These are phyloP conservation scores for Sebastes itinus DNA, from an alignment of 2,797 vertebrate species.

Conservation along the genomic window DNA sequence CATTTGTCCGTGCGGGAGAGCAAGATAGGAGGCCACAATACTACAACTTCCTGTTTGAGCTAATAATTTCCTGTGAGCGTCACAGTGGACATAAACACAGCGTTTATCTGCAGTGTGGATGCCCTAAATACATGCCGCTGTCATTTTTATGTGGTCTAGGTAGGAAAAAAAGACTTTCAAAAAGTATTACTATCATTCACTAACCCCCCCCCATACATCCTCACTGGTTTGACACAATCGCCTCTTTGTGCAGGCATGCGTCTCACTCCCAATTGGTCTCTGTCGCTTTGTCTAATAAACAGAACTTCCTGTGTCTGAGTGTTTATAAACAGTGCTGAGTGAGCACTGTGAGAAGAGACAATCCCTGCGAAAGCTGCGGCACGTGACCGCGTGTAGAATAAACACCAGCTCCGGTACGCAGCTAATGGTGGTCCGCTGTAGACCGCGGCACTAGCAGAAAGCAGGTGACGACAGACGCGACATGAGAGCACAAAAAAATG, in stretches of 20 bases:
- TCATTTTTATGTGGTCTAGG: background rate
- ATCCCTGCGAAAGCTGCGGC: constrained; percentile 50
- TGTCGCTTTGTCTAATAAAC: constrained; percentile 78
- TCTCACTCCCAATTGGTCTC: constrained; percentile 65
- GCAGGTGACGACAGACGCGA: constrained; percentile 45
- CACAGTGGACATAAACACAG: constrained; percentile 48
- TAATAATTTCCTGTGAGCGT: constrained; percentile 64
- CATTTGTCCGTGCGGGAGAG: constrained; percentile 25
- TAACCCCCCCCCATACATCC: constrained; percentile 13
- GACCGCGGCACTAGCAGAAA: constrained; percentile 11
- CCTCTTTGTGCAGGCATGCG: constrained; percentile 41
- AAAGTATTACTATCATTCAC: background rate
- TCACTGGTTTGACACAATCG: constrained; percentile 48
- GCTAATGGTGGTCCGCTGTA: constrained; percentile 37
- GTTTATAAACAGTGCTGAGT: constrained; percentile 77
- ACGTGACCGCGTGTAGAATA: constrained; percentile 56
- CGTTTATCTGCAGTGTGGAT: constrained; percentile 26
- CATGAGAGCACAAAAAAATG: constrained; percentile 24
- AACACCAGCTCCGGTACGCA: constrained; percentile 48
- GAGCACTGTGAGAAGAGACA: constrained; percentile 67
- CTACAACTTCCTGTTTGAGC: constrained; percentile 71
- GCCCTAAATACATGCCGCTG: background rate
- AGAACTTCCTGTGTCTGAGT: constrained; percentile 79
- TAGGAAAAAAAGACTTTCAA: background rate
- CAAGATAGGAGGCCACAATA: constrained; percentile 49